Base-by-base conservation (phyloP, 1,140 invertebrate species). In the Aradophagus sp. region DNA sequence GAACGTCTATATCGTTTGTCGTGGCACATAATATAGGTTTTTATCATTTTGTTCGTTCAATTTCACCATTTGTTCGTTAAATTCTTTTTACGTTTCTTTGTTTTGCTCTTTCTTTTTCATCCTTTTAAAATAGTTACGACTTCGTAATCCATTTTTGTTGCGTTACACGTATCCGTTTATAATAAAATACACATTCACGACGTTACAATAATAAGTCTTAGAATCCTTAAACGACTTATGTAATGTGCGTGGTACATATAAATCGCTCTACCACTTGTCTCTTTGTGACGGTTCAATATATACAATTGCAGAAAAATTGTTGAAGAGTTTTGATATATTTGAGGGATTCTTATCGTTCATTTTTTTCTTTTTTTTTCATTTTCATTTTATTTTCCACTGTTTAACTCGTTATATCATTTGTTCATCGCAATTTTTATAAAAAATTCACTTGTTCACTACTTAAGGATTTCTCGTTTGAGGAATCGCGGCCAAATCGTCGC, bases 131-230 rank as follows among this genome's bases (percentile, higher is more conserved):
- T 70, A 69, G 56, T 52, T 62, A 76, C 68, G 58, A 74, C 63
- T 77, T 68, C 59, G 31, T 76, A 65, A n/a, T n/a, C n/a, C n/a
- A 73, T 74, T 68, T 58, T 13, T 58, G 62, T 75, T 74, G 38
- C 67, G 58, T 70, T 74, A 74, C 63, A 59, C 74, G 70, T 77
- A 75, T n/a, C 65, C 59, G 71, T 69, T 78, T 77, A 81, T 82
- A 82, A 84, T 81, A 82, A 83, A 82, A 82, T 81, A 82, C 80
- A 81, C 77, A 80, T 81, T 80, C 78, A 79, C 77, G 76, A 79
- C 67, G 73, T 76, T 80, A 81, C 72, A 76, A 71, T 80, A 77
- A 74, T 78, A 76, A 74, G 69, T 78, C 70, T 73, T 76, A 50
- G 61, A 75, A 76, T 78, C 56, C 67, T 76, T 76, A 76, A 74